Percentiles rank a stretch among this genome's conserved stretches.
Evolutionary conservation across 1,140 invertebrate species (phyloP).

Genomic region (Sinella curviseta): DNA sequence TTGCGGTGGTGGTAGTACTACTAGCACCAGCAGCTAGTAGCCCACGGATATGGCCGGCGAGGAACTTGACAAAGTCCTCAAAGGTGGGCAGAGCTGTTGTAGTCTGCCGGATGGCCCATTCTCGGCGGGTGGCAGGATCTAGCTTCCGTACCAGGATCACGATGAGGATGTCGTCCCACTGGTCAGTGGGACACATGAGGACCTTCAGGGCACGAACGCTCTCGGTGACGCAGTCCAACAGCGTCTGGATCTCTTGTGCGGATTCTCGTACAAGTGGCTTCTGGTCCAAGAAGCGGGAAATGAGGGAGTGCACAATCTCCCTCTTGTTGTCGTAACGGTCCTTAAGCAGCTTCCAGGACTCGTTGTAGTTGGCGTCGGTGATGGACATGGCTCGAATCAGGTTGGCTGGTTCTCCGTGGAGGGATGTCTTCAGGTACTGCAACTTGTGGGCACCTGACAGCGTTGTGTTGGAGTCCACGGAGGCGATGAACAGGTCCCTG

Average conservation of each 20-base stretch:
- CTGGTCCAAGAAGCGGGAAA: neutral
- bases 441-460: slow-evolving; percentile 20
- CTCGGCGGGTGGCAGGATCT: slow-evolving; percentile 36
- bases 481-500: slow-evolving; percentile 8
- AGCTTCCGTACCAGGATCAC: slow-evolving; percentile 41
- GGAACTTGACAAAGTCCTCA: slow-evolving; percentile 36
- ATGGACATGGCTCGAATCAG: neutral
- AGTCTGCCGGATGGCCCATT: slow-evolving; percentile 41
- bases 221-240: slow-evolving; percentile 39
- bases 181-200: slow-evolving; percentile 32
- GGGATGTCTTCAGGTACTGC: slow-evolving; percentile 30
- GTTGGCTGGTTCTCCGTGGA: slow-evolving; percentile 26
- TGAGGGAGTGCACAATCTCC: neutral
- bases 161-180: slow-evolving; percentile 45
- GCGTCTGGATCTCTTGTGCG: slow-evolving; percentile 12
- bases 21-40: neutral
- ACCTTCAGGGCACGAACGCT: slow-evolving; percentile 39
- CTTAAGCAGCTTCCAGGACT: neutral
- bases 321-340: slow-evolving; percentile 24
- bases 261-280: slow-evolving; percentile 26
- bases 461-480: slow-evolving; percentile 12
- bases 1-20: neutral
- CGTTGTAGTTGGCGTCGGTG: slow-evolving; percentile 16
- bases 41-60: neutral
- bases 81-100: slow-evolving; percentile 31